Percentiles rank a stretch among this genome's conserved stretches.
Evolutionary conservation across 2,888 invertebrate species (phyloP).

Genomic region (Esperia sulphurella): DNA sequence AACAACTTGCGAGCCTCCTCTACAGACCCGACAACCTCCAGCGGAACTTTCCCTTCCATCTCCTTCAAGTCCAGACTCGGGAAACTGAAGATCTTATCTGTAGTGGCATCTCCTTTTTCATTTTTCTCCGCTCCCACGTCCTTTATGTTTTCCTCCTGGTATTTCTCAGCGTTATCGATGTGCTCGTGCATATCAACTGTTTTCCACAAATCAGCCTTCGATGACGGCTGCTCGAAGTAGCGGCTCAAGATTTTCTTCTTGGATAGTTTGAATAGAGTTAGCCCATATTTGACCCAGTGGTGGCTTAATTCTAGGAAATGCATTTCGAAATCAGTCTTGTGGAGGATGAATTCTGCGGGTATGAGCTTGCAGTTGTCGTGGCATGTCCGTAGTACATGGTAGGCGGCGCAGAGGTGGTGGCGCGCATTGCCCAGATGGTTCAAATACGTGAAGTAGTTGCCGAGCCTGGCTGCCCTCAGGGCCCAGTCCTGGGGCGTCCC

Average conservation of each 20-base stretch:
- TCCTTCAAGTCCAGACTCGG: slow-evolving; percentile 56
- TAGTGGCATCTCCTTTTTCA: slow-evolving; percentile 47
- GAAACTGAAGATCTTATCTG: slow-evolving; percentile 49
- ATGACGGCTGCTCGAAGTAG: slow-evolving; percentile 53
- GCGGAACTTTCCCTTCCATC: slow-evolving; percentile 53
- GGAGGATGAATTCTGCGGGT: slow-evolving; percentile 60
- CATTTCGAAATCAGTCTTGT: slow-evolving; percentile 62
- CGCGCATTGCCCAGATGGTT: slow-evolving; percentile 71
- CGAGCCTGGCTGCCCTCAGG: slow-evolving; percentile 72
- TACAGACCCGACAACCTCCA: slow-evolving; percentile 40
- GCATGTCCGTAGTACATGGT: slow-evolving; percentile 75
- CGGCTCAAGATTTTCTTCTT: slow-evolving; percentile 65
- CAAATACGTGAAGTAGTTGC: slow-evolving; percentile 70
- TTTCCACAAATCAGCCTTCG: slow-evolving; percentile 57
- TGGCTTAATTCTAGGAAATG: slow-evolving; percentile 75
- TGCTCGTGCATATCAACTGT: slow-evolving; percentile 48
- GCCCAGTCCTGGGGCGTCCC: slow-evolving; percentile 80
- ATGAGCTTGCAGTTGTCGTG: slow-evolving; percentile 72
- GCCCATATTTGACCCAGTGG: slow-evolving; percentile 81
- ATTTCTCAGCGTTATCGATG: slow-evolving; percentile 28
- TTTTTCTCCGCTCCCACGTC: slow-evolving; percentile 52
- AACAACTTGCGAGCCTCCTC: slow-evolving; percentile 76
- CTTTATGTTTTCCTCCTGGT: slow-evolving; percentile 53
- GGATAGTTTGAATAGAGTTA: slow-evolving; percentile 77
- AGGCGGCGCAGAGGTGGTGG: slow-evolving; percentile 83